Conservation (phyloP, 1,140 invertebrate genomes). For the Microvelia longipes region DNA sequence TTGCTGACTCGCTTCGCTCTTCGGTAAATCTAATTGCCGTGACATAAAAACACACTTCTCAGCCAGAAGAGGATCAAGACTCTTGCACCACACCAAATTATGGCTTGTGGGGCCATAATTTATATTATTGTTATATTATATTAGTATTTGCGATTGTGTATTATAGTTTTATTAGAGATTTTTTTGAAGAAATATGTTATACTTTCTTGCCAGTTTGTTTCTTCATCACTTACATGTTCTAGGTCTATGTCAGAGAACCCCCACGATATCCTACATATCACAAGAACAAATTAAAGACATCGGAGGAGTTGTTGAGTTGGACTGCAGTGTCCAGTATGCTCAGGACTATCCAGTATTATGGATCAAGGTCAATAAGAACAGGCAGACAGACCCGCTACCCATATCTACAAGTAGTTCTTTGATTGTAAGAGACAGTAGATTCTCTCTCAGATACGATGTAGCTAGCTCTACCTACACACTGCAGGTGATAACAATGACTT, state of each 20-base stretch:
- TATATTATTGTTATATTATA: no score
- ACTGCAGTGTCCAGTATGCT: conserved; percentile 78
- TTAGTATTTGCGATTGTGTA: no score
- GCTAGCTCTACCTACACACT: conserved; percentile 62
- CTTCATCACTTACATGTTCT: no score
- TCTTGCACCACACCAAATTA: no score
- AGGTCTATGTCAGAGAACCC: conserved; percentile 55
- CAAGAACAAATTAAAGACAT: conserved; percentile 84
- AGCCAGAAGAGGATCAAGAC: no score
- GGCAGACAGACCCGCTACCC: conserved; percentile 41
- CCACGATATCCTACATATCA: conserved; percentile 79
- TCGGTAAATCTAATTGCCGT: no score
- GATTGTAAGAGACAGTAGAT: conserved; percentile 72
- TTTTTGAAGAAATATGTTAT: no score
- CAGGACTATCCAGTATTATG: conserved; percentile 71
- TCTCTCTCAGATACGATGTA: conserved; percentile 63
- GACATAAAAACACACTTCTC: no score
- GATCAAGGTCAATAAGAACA: conserved; percentile 47
- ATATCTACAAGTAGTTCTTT: conserved; percentile 64
- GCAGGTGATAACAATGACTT: conserved; percentile 45
- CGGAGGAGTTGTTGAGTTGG: conserved; percentile 69
- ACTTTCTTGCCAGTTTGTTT: no score
- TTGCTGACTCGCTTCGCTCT: no score
- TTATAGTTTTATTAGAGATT: no score
- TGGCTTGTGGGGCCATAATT: no score